phyloP scores from a whole-genome alignment of 2,797 vertebrate species.

The Bucorvus abyssinicus region DNA sequence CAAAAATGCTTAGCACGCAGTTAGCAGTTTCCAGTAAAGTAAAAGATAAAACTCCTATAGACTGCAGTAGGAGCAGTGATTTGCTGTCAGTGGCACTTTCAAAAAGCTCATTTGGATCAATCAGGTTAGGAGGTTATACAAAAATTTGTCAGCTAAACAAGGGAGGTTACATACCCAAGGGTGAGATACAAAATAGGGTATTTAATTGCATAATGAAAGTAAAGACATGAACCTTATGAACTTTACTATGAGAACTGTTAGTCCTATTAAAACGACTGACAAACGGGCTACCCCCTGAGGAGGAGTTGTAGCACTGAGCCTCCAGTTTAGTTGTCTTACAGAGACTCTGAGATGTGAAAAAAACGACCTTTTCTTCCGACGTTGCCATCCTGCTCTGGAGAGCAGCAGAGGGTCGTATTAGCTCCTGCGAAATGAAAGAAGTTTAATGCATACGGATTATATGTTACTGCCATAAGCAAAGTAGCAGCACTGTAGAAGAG shows the following conservation, averaged over 20 bases:
- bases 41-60: conserved; percentile 7
- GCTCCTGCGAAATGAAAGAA: background rate
- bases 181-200: background rate
- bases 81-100: background rate
- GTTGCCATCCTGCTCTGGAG: background rate
- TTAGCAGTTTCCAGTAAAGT: background rate
- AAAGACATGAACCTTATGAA: background rate
- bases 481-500: background rate
- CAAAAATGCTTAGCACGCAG: background rate
- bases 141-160: background rate
- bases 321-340: background rate
- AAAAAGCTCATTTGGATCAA: background rate
- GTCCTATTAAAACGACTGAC: background rate
- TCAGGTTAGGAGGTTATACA: background rate
- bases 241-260: background rate
- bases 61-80: background rate
- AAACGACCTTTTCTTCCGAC: background rate
- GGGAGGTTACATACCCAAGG: background rate
- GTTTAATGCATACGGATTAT: background rate
- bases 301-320: background rate
- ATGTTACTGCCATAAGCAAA: background rate
- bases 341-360: background rate
- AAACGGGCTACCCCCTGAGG: background rate
- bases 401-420: background rate
- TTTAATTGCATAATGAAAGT: background rate